Percentiles rank a stretch among this genome's conserved stretches.
These are phyloP conservation scores for Charaxes varanes DNA, from an alignment of 1,140 invertebrate species.

Conservation along the genomic window DNA sequence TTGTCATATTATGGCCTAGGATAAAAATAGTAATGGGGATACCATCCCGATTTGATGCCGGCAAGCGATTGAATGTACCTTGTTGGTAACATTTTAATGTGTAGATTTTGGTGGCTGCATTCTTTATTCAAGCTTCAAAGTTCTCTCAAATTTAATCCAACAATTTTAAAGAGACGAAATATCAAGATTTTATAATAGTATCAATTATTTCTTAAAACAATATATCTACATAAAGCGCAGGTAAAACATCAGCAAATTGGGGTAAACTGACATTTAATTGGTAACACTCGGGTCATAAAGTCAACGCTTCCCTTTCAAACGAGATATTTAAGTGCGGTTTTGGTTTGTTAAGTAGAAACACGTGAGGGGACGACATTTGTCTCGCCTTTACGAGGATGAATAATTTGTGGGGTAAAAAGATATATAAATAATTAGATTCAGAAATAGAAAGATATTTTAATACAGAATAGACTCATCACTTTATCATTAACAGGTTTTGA, in stretches of 20 bases:
- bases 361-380: constrained; percentile 11
- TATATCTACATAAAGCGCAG: constrained; percentile 7
- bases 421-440: not conserved
- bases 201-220: not conserved
- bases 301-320: constrained; percentile 22
- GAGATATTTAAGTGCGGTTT: constrained; percentile 15
- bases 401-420: not conserved
- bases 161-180: too few relatives aligned
- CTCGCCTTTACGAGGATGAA: constrained; percentile 4
- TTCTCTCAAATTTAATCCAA: too few relatives aligned
- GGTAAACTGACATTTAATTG: constrained; percentile 25
- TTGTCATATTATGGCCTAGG: too few relatives aligned
- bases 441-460: not conserved
- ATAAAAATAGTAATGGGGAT: too few relatives aligned
- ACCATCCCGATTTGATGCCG: too few relatives aligned
- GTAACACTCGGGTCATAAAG: constrained; percentile 27
- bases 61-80: too few relatives aligned
- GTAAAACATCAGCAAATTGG: constrained; percentile 16
- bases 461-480: not conserved
- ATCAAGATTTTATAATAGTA: too few relatives aligned
- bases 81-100: too few relatives aligned
- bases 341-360: constrained; percentile 26
- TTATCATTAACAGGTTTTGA: not conserved
- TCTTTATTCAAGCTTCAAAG: too few relatives aligned
- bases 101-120: too few relatives aligned